A percentile compares a stretch with the other conserved stretches of the same genome.
Evolutionary conservation across 2,888 invertebrate genomes (phyloP).

Genomic region (Lottia scabra): DNA sequence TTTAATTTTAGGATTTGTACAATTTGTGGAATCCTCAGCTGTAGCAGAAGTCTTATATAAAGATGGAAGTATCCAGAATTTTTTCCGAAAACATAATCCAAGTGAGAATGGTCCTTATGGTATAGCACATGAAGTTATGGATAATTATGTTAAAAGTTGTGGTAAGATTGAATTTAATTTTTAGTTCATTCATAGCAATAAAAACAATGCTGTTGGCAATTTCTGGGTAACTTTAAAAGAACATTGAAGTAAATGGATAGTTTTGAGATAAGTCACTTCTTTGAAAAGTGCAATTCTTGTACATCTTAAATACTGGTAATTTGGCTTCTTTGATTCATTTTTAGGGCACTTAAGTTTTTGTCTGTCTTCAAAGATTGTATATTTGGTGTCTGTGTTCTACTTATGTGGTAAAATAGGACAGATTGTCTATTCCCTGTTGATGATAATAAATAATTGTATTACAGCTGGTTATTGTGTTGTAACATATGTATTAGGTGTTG

Average conservation of each 20-base stretch:
- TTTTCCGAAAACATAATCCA: slow-evolving; percentile 90
- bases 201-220: neutral
- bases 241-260: neutral
- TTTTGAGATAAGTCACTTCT: neutral
- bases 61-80: slow-evolving; percentile 91
- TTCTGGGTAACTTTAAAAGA: neutral
- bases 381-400: neutral
- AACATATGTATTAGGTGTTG: slow-evolving; percentile 96
- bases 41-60: slow-evolving; percentile 83
- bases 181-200: neutral
- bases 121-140: slow-evolving; percentile 94
- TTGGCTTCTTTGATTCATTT: neutral
- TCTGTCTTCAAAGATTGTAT: neutral
- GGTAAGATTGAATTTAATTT: slow-evolving; percentile 71
- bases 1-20: slow-evolving; percentile 80
- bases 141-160: slow-evolving; percentile 87
- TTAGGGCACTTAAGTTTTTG: neutral
- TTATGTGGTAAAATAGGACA: neutral
- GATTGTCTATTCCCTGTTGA: neutral
- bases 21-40: slow-evolving; percentile 92
- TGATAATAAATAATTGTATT: slow-evolving; percentile 33
- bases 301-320: too few relatives aligned
- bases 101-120: slow-evolving; percentile 90
- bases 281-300: neutral
- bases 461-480: slow-evolving; percentile 96